Percentiles rank a stretch among this genome's conserved stretches.
These are phyloP conservation scores for Paratilapia polleni DNA, from an alignment of 2,113 vertebrate species.

Conservation along the genomic window DNA sequence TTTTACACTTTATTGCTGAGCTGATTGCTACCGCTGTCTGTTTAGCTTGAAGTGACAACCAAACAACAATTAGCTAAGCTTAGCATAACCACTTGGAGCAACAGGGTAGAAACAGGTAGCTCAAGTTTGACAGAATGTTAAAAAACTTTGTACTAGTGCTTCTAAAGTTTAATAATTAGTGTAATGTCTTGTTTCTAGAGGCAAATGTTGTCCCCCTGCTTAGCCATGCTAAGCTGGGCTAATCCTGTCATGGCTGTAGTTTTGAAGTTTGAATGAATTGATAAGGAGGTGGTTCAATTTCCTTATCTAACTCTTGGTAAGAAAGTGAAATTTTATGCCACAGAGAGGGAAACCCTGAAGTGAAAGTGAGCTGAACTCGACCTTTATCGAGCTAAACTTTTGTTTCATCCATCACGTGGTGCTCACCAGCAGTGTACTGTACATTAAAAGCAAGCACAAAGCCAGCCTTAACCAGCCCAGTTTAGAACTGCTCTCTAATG, in stretches of 20 bases:
- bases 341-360: neutral
- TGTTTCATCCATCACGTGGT: neutral
- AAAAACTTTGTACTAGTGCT: neutral
- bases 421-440: neutral
- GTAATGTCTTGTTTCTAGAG: neutral
- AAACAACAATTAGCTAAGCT: neutral
- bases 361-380: neutral
- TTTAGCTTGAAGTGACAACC: neutral
- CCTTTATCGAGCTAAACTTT: constrained; percentile 9
- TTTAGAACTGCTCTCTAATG: constrained; percentile 49
- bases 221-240: neutral
- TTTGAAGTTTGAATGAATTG: neutral
- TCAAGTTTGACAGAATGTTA: neutral
- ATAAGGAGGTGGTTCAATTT: neutral
- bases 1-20: neutral
- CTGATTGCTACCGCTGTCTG: neutral
- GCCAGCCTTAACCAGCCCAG: constrained; percentile 16
- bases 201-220: neutral
- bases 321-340: neutral
- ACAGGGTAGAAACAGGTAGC: neutral
- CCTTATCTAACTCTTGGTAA: neutral
- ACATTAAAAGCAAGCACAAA: constrained; percentile 18
- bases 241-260: neutral
- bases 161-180: neutral
- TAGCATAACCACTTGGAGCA: neutral